These are phyloP conservation scores for Echiichthys vipera DNA, from an alignment of 2,797 vertebrate genomes.

Conservation along the genomic window DNA sequence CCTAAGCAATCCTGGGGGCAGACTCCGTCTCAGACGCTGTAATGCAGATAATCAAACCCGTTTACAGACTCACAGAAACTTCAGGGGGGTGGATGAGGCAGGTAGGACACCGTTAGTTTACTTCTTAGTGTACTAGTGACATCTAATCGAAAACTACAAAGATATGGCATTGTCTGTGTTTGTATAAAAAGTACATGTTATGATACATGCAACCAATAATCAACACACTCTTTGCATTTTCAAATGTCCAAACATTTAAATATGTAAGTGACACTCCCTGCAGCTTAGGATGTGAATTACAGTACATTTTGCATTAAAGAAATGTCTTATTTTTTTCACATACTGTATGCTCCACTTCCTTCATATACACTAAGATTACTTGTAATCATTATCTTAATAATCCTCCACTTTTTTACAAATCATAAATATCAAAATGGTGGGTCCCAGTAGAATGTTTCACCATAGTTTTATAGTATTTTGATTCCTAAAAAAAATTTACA, in stretches of 20 bases:
- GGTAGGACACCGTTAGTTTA: no score
- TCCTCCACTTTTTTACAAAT: not conserved
- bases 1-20: slow-evolving; percentile 92
- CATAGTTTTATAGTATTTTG: not conserved
- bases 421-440: not conserved
- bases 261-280: no score
- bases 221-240: not conserved
- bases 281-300: not conserved
- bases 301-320: not conserved
- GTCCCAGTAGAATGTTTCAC: not conserved
- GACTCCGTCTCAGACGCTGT: slow-evolving; percentile 92
- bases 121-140: no score
- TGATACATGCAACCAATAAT: not conserved
- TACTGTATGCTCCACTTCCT: not conserved
- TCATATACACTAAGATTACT: not conserved
- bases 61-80: not conserved
- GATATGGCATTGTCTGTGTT: not conserved
- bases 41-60: slow-evolving; percentile 6
- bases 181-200: not conserved
- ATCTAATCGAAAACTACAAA: no score
- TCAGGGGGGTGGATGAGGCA: not conserved
- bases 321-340: not conserved
- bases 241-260: not conserved
- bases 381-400: not conserved
- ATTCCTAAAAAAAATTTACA: not conserved